Evolutionary conservation across 2,888 invertebrate genomes (phyloP).

Genomic region (Stenchaetothrips biformis): DNA sequence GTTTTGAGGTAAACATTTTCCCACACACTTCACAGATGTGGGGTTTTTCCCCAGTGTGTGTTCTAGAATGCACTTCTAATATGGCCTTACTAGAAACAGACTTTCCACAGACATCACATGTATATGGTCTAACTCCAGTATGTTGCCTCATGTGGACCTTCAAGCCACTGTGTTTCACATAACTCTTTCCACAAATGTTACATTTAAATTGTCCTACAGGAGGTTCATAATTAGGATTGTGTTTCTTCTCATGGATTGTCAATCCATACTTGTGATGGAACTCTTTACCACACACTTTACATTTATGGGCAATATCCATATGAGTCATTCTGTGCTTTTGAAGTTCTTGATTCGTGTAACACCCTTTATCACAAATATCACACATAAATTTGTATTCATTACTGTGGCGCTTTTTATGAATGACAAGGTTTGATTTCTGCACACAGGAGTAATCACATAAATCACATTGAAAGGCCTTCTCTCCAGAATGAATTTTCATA

Average conservation of each 20-base stretch:
- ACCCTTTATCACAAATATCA: constrained; percentile 28
- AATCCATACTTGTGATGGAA: constrained; percentile 5
- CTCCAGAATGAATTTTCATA: constrained; percentile 9
- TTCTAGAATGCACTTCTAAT: not conserved
- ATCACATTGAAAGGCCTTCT: not conserved
- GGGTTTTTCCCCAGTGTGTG: not conserved
- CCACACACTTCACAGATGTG: constrained; percentile 12
- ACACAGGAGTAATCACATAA: constrained; percentile 12
- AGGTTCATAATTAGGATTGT: not conserved
- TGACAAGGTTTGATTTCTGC: not conserved
- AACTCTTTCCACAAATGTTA: not conserved
- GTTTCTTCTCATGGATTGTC: not conserved
- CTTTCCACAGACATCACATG: constrained; percentile 2
- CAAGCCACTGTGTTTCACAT: not conserved
- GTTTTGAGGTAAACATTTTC: constrained; percentile 8
- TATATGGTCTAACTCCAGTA: constrained; percentile 6
- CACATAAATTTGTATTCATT: constrained; percentile 27
- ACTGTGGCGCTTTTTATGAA: constrained; percentile 27
- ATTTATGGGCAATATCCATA: not conserved
- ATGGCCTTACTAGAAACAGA: constrained; percentile 1
- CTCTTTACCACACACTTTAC: not conserved
- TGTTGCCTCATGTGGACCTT: constrained; percentile 7
- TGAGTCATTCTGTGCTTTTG: constrained; percentile 27
- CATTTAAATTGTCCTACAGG: constrained; percentile 7
- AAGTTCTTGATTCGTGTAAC: constrained; percentile 22